Evolutionary conservation across 2,113 vertebrate species (phyloP), one percentile per base, ranked within the genome.

Genomic region (Brienomyrus longianalis): DNA sequence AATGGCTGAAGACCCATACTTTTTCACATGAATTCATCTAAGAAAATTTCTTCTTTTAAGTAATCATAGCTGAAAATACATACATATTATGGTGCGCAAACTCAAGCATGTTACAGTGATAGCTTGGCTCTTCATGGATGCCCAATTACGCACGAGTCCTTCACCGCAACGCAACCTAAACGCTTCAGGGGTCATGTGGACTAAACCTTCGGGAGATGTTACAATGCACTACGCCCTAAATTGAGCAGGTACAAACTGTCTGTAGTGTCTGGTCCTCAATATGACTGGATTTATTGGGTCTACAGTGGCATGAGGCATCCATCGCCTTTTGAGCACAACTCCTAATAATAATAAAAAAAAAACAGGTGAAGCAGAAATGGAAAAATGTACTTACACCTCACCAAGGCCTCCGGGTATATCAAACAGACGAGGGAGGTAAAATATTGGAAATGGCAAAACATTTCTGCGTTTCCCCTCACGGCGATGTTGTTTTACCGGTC

Each of bases 31-130:
- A 52, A 89, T 47, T 56, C 23, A 31, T 89, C 80, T 66, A 10
- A 84, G 23, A 39, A 59, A 84, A 52, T 3, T 11, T 2, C 2
- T 48, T 47, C 5, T 31, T 45, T 89, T 52, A 17, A 45, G 31
- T 48, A 89, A 85, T 52, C 89, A 59, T 17, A n/a, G n/a, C 45
- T 89, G 89, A 45, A 86, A 89, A 89, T 70, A 54, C 27, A 51
- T 43, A 86, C 48, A 89, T 10, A 70, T 66, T 27, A 66, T n/a
- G n/a, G 83, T 89, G 80, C 8, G 77, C 77, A 39, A 89, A 70
- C 70, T 43, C 15, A 56, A 3, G 83, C 2, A 86, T 50, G 48
- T 86, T 89, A 89, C 83, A 21, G 13, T 56, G 19, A 56, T 56
- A 21, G 47, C 47, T 27, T 66, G 6, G n/a, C 23, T 66, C 59